Evolutionary conservation across 2,113 vertebrate species (phyloP).

Genomic region (Potamarius usumacintae): DNA sequence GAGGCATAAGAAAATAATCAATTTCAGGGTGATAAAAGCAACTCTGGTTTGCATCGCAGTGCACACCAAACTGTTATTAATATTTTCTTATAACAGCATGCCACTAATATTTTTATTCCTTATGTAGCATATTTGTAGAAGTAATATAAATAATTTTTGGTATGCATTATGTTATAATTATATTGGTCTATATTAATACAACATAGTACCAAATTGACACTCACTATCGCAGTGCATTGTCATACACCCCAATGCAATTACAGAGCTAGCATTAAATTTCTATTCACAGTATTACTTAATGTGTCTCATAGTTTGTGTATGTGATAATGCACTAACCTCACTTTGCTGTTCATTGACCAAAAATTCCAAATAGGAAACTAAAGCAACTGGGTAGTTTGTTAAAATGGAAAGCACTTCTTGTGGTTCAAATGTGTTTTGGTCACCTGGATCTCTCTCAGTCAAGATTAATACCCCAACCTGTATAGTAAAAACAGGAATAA

Average conservation of each 20-base stretch:
- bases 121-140: too few relatives aligned
- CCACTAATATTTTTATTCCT: too few relatives aligned
- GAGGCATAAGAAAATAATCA: too few relatives aligned
- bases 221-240: background rate
- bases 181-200: background rate
- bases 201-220: too few relatives aligned
- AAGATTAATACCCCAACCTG: conserved; percentile 69
- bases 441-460: conserved; percentile 54
- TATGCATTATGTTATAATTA: background rate
- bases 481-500: conserved; percentile 36
- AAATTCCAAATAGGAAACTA: conserved; percentile 67
- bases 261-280: background rate
- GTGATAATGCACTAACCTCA: conserved; percentile 56
- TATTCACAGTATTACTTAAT: background rate
- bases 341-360: conserved; percentile 61
- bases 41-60: too few relatives aligned
- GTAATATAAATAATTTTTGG: background rate
- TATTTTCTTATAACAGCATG: too few relatives aligned
- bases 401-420: conserved; percentile 59
- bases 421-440: conserved; percentile 41
- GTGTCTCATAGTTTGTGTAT: background rate
- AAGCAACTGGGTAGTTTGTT: conserved; percentile 59
- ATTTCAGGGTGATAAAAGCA: too few relatives aligned
- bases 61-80: too few relatives aligned
- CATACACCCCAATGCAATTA: background rate